Evolutionary conservation across 2,888 invertebrate genomes (phyloP).

Genomic region (Ellobium chinense): DNA sequence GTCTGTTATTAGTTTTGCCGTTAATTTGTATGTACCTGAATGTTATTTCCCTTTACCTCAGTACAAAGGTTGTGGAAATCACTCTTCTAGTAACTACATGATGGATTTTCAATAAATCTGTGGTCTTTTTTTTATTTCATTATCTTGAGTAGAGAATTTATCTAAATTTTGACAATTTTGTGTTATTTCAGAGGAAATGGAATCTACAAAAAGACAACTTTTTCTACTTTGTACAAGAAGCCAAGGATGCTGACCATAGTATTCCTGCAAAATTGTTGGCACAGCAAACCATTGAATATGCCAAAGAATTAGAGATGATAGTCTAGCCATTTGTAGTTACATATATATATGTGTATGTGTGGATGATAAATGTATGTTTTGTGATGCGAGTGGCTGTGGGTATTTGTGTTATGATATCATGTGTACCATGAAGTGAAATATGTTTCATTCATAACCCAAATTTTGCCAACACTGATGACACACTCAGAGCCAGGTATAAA

Average conservation of each 20-base stretch:
- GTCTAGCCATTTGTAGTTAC: conserved; percentile 83
- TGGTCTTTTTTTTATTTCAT: not conserved
- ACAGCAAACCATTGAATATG: conserved; percentile 96
- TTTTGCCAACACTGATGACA: too few species aligned
- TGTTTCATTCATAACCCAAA: too few species aligned
- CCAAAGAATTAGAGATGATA: conserved; percentile 99
- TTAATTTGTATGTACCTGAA: too few species aligned
- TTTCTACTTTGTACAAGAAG: conserved; percentile 88
- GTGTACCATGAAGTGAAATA: too few species aligned
- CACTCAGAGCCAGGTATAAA: too few species aligned
- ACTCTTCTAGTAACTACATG: too few species aligned
- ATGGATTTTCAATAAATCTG: too few species aligned
- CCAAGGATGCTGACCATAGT: conserved; percentile 85
- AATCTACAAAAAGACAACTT: conserved; percentile 87
- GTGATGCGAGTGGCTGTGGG: too few species aligned
- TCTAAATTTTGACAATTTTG: not conserved
- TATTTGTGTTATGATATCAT: too few species aligned
- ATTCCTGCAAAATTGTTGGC: conserved; percentile 95
- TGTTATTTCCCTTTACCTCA: too few species aligned
- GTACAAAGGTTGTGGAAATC: too few species aligned
- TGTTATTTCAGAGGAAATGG: conserved; percentile 87
- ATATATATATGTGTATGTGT: not conserved
- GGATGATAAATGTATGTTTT: not conserved
- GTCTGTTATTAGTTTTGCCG: too few species aligned
- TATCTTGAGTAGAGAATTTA: not conserved